Percentiles rank a stretch among this genome's conserved stretches.
phyloP scores from a whole-genome alignment of 1,140 invertebrate species.

The Euura saliciscinereae region DNA sequence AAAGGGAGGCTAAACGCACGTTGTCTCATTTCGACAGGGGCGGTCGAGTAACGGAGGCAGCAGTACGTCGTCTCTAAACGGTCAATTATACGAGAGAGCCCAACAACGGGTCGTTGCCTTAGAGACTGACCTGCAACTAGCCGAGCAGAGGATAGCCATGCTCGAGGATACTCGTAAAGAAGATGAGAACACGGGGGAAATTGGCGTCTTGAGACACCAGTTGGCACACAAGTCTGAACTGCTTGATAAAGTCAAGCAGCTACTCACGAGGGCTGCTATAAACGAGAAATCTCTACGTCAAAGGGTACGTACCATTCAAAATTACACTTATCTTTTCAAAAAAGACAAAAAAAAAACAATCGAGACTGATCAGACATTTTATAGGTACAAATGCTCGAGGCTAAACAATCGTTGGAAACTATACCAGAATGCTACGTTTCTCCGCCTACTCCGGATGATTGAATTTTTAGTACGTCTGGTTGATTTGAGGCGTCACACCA shows the following conservation, averaged over 20 bases:
- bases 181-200: constrained; percentile 34
- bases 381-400: constrained; percentile 49
- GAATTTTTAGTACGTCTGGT: too few relatives aligned
- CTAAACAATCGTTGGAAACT: constrained; percentile 41
- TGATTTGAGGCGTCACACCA: too few relatives aligned
- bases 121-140: constrained; percentile 56
- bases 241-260: constrained; percentile 61
- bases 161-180: constrained; percentile 50
- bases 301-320: constrained; percentile 45
- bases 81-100: constrained; percentile 53
- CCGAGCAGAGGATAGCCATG: constrained; percentile 47
- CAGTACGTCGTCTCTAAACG: constrained; percentile 24
- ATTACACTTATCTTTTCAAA: too few relatives aligned
- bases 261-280: constrained; percentile 60
- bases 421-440: constrained; percentile 41
- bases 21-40: not conserved
- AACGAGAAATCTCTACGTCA: constrained; percentile 63
- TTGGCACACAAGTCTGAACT: constrained; percentile 62
- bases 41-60: not conserved
- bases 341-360: not conserved
- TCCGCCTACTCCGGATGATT: not conserved
- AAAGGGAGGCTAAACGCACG: too few relatives aligned
- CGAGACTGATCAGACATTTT: constrained; percentile 16
- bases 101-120: constrained; percentile 52
- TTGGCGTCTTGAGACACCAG: constrained; percentile 52